These are phyloP conservation scores for Prunella himalayana DNA, from an alignment of 2,113 vertebrate genomes.

Conservation along the genomic window DNA sequence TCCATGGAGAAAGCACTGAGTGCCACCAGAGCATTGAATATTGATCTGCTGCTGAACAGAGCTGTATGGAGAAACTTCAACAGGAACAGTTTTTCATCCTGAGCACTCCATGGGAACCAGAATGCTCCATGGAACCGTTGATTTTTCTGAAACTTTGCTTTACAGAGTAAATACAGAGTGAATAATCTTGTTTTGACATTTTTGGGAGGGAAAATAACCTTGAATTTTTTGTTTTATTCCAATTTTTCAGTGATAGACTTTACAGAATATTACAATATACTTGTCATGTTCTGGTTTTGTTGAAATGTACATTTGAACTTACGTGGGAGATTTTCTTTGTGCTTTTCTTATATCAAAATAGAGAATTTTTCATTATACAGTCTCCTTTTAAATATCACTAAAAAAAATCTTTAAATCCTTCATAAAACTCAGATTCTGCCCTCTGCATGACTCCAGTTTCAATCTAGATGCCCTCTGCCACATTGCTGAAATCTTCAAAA, in stretches of 20 bases:
- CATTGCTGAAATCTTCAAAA: background rate
- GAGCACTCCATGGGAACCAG: background rate
- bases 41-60: background rate
- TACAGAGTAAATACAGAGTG: background rate
- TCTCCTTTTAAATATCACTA: background rate
- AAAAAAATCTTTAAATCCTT: background rate
- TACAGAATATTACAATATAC: background rate
- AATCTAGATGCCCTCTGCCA: background rate
- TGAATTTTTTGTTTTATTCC: background rate
- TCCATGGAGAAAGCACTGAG: background rate
- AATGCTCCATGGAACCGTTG: background rate
- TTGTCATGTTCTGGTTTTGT: background rate
- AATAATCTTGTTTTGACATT: background rate
- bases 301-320: background rate
- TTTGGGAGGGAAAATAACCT: background rate
- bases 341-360: background rate
- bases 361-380: background rate
- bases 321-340: background rate
- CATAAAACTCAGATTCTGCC: background rate
- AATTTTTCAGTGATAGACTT: background rate
- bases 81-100: background rate
- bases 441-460: background rate
- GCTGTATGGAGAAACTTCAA: background rate
- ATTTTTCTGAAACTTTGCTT: conserved; percentile 14
- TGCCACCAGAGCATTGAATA: background rate